Evolutionary conservation across 2,797 vertebrate genomes (phyloP).

Genomic region (Hippocampus kuda): DNA sequence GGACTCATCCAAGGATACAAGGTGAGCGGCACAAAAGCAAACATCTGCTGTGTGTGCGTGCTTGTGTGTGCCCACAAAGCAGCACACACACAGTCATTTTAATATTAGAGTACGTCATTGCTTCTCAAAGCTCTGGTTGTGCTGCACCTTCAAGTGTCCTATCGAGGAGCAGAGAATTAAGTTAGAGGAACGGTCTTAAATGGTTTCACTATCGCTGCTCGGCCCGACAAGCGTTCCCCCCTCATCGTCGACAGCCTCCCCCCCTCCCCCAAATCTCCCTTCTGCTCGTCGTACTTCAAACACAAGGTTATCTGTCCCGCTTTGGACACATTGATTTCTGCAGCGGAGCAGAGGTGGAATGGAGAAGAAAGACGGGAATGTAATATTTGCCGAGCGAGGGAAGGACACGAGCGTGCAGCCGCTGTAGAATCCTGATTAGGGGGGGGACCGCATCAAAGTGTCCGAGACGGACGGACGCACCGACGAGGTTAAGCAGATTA

Average conservation of each 20-base stretch:
- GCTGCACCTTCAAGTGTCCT: conserved; percentile 40
- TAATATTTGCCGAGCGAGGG: conserved; percentile 53
- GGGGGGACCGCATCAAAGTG: conserved; percentile 40
- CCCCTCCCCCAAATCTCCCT: conserved; percentile 21
- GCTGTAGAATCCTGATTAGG: conserved; percentile 56
- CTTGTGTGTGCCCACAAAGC: too few species aligned
- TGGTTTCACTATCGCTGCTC: conserved; percentile 48
- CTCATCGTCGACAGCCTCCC: not conserved
- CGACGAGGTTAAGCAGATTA: conserved; percentile 46
- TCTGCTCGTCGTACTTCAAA: conserved; percentile 54
- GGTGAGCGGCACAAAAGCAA: conserved; percentile 50
- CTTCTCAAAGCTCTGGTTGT: conserved; percentile 24
- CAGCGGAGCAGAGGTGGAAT: conserved; percentile 29
- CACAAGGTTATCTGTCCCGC: conserved; percentile 63
- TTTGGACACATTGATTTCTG: conserved; percentile 59
- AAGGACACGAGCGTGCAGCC: conserved; percentile 42
- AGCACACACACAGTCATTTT: not conserved
- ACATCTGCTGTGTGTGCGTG: too few species aligned
- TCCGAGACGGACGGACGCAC: conserved; percentile 22
- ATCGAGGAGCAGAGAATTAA: conserved; percentile 24
- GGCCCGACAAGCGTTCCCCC: not conserved
- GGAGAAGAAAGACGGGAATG: conserved; percentile 41
- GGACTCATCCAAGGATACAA: conserved; percentile 96
- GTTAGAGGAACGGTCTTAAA: conserved; percentile 47
- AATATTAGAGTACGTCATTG: conserved; percentile 2